These are phyloP conservation scores for Rhagonycha fulva DNA, from an alignment of 2,888 invertebrate species.

Conservation along the genomic window DNA sequence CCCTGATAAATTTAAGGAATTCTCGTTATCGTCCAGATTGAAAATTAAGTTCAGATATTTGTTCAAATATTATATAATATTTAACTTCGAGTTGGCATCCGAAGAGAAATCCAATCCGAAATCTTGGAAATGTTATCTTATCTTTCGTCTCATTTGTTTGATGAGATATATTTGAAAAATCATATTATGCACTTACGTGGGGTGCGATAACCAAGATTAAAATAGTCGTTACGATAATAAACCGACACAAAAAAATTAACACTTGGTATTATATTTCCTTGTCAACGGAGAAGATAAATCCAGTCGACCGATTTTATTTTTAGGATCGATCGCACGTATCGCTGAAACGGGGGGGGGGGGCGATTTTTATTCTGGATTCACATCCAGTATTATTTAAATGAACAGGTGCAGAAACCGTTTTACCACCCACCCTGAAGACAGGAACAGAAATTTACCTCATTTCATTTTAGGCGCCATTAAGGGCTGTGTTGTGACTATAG, in stretches of 20 bases:
- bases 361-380: neutral
- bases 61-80: no score
- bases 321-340: neutral
- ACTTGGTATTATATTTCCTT: neutral
- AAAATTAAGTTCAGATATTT: neutral
- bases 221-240: neutral
- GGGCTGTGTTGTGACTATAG: neutral
- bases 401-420: neutral
- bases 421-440: neutral
- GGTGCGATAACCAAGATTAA: neutral
- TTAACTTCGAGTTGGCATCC: neutral
- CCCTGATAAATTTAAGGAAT: neutral
- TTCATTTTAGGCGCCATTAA: neutral
- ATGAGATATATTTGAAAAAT: neutral
- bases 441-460: neutral
- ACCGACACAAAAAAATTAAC: neutral
- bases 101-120: neutral
- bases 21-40: neutral
- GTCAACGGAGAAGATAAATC: conserved; percentile 1
- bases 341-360: neutral
- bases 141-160: neutral
- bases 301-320: neutral
- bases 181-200: neutral
- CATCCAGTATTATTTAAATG: neutral
- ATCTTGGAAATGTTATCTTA: conserved; percentile 1